Evolutionary conservation across 2,888 invertebrate genomes (phyloP), one percentile per base, ranked within the genome.

Genomic region (Cerastis leucographa): DNA sequence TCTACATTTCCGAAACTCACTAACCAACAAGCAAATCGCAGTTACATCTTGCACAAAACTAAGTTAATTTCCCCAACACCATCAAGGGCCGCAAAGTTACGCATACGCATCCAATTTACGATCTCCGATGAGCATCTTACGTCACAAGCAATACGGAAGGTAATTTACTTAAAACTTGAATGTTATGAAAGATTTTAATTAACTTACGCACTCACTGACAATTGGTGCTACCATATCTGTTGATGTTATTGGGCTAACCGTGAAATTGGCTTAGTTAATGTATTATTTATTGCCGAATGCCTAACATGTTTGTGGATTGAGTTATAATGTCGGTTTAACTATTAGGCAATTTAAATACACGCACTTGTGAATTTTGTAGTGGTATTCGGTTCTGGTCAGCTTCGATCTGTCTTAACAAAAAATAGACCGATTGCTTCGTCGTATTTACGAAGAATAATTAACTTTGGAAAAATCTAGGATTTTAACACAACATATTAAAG

Each of bases 131-230:
- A 80, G 70, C 75, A 78, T 78, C 64, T 78, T 89, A 80, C 80
- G 73, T 86, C 88, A 87, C 49, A 72, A 71, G 85, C 64, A 79
- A 76, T 75, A 82, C 83, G 88, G 84, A 88, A 88, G 78, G 78
- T 74, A 85, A 66, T 79, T 77, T 80, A 83, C 71, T 73, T 79
- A 77, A 76, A 71, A 71, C 71, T 51, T 51, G 80, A 82, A 77
- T 82, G 87, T 83, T 83, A 85, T 80, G 85, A 80, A 86, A 80
- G 49, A 75, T 74, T 71, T 69, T 88, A 87, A 87, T 84, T 86
- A 74, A 59, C 65, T 74, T 76, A 74, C 71, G 72, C 75, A 74
- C 74, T 75, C 42, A 56, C 64, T 68, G 25, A 82, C 69, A 80
- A 71, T 76, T 19, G 61, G 19, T 59, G 78, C 69, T 85, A 76